Evolutionary conservation across 2,797 vertebrate species (phyloP).

Genomic region (Coluber constrictor): DNA sequence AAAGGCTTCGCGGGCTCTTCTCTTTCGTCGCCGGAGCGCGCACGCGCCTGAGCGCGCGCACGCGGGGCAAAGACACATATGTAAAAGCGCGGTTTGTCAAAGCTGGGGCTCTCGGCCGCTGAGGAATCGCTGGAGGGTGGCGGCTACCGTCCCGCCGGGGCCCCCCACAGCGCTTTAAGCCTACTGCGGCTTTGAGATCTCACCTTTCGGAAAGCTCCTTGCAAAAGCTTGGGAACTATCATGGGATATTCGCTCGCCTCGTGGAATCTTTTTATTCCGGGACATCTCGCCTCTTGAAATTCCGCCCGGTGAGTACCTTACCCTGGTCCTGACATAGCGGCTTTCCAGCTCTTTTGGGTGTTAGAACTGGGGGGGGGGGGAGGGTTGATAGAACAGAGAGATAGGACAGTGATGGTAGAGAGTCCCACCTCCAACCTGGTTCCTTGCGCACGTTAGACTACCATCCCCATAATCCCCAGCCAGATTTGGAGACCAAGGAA

Average conservation of each 20-base stretch:
- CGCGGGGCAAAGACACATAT: not conserved
- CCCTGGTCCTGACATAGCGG: not conserved
- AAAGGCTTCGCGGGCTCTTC: not conserved
- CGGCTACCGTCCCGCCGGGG: not conserved
- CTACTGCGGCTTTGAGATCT: slow-evolving; percentile 31
- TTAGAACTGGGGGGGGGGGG: not conserved
- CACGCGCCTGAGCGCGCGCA: not conserved
- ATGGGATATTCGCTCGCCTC: slow-evolving; percentile 61
- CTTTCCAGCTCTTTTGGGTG: no score
- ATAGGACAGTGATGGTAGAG: no score
- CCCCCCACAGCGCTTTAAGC: not conserved
- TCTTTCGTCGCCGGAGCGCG: not conserved
- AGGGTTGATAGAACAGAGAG: no score
- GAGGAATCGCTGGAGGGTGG: not conserved
- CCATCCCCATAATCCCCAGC: not conserved
- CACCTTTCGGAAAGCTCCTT: slow-evolving; percentile 32
- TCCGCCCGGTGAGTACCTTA: slow-evolving; percentile 60
- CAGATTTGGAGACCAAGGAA: no score
- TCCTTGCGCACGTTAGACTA: not conserved
- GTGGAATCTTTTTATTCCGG: slow-evolving; percentile 51
- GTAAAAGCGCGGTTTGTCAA: not conserved
- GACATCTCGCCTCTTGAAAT: slow-evolving; percentile 56
- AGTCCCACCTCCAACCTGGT: not conserved
- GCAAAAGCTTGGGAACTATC: slow-evolving; percentile 25
- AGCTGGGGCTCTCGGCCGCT: not conserved